A percentile compares a stretch with the other conserved stretches of the same genome.
Evolutionary conservation across 2,888 invertebrate species (phyloP).

Genomic region (Cecidostiba fungosa): DNA sequence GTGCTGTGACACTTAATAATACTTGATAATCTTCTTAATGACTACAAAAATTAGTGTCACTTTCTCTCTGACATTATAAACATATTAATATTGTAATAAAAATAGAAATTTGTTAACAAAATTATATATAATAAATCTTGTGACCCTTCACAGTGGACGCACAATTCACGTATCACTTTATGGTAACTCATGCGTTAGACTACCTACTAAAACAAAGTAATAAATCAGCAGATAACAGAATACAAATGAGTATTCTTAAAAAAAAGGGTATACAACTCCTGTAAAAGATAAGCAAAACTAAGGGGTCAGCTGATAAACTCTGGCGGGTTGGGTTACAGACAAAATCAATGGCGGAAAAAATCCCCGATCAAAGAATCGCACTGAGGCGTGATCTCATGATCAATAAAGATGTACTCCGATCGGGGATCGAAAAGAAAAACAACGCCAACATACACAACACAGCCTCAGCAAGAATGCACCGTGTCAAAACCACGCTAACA

Average conservation of each 20-base stretch:
- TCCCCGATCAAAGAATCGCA: not conserved
- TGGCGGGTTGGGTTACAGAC: not conserved
- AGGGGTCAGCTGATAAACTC: not conserved
- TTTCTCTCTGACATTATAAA: not conserved
- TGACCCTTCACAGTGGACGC: not conserved
- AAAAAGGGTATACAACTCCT: not conserved
- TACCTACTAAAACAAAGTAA: not conserved
- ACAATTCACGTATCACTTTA: slow-evolving; percentile 28
- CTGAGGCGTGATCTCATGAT: not conserved
- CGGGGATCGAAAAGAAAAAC: not conserved
- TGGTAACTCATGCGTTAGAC: slow-evolving; percentile 38
- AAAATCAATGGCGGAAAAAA: slow-evolving; percentile 5
- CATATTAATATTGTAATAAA: not conserved
- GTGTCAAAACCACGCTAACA: not conserved
- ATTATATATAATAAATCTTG: not conserved
- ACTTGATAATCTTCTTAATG: not conserved
- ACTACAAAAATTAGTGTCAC: not conserved
- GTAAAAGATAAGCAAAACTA: slow-evolving; percentile 7
- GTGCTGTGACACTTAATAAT: not conserved
- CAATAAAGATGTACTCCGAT: not conserved
- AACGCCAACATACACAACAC: not conserved
- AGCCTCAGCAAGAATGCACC: not conserved
- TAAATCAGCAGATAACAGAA: not conserved
- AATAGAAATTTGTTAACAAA: not conserved
- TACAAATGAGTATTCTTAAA: not conserved